Evolutionary conservation across 92 coral and sea anemone genomes (phyloP), one percentile per base, ranked within the genome.

Genomic region (Porites evermanni): DNA sequence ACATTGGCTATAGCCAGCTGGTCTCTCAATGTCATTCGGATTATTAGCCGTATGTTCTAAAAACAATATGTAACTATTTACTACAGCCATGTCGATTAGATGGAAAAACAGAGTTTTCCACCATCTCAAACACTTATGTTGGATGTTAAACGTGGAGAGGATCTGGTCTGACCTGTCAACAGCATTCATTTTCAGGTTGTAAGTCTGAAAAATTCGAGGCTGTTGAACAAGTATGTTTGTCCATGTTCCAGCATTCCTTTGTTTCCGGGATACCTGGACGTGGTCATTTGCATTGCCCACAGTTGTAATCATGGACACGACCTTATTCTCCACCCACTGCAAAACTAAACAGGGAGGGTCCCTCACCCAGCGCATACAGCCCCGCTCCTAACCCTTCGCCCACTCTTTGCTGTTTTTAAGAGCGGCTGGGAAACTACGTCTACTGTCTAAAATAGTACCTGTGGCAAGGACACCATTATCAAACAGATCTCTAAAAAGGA

Each of bases 241-340:
- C n/a, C n/a, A n/a, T n/a, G n/a, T n/a, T n/a, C n/a, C n/a, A n/a
- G n/a, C 68, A 16, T 21, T 86, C 75, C 76, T 90, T 21, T 52
- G 21, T 52, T 47, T 80, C 53, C 87, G 75, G 6, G 21, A 7
- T 16, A 59, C 88, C 24, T 12, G 65, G 1, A 24, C 84, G 32
- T 20, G 24, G 14, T 90, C 84, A 80, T 75, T 90, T 0, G 93
- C 93, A 74, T 32, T 66, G 26, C 81, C 87, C 75, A 86, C 74
- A 2, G 93, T 80, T 0, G 84, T 90, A 0, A 90, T 24, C 52
- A 90, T 18, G 12, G 93, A 86, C 12, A 86, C 87, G n/a, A 79
- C 79, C 52, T 90, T 80, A 32, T 80, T 66, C 80, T 90, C 86
- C 11, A 64, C 18, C 93, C 93, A 90, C 23, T 90, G 93, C 44